Evolutionary conservation across 2,113 vertebrate genomes (phyloP).

Genomic region (Scortum barcoo): DNA sequence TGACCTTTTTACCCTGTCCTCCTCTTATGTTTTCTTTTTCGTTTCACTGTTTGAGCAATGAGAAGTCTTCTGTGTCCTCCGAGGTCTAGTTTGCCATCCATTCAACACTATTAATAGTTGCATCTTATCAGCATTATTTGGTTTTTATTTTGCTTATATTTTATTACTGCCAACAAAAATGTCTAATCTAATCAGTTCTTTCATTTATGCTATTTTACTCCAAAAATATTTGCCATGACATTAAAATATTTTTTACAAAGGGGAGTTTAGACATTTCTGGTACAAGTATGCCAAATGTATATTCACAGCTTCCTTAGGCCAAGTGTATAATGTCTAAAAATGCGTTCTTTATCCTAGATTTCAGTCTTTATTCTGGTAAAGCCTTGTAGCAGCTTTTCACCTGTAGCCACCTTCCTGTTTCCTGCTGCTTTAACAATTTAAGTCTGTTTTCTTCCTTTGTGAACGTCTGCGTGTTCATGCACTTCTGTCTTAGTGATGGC

Average conservation of each 20-base stretch:
- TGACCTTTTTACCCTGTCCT: conserved; percentile 28
- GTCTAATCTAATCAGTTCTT: not conserved
- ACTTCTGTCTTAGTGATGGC: conserved; percentile 1
- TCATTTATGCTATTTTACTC: not conserved
- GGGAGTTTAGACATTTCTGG: not conserved
- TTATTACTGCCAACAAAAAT: too few relatives aligned
- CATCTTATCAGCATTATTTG: too few relatives aligned
- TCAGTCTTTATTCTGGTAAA: too few relatives aligned
- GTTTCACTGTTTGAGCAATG: not conserved
- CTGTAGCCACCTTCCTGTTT: not conserved
- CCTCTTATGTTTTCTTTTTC: not conserved
- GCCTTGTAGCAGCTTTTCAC: too few relatives aligned
- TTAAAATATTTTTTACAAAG: not conserved
- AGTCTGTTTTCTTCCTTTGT: not conserved
- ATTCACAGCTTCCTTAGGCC: not conserved
- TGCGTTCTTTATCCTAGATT: too few relatives aligned
- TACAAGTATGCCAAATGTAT: not conserved
- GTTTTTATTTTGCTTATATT: too few relatives aligned
- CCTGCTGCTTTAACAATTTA: not conserved
- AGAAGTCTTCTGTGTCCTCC: not conserved
- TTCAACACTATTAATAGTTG: too few relatives aligned
- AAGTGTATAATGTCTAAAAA: not conserved
- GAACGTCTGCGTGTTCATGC: not conserved
- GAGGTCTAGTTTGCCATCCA: too few relatives aligned
- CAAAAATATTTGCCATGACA: not conserved